A percentile compares a stretch with the other conserved stretches of the same genome.
phyloP scores from a whole-genome alignment of 1,140 invertebrate genomes.

The Macrobrachium rosenbergii region DNA sequence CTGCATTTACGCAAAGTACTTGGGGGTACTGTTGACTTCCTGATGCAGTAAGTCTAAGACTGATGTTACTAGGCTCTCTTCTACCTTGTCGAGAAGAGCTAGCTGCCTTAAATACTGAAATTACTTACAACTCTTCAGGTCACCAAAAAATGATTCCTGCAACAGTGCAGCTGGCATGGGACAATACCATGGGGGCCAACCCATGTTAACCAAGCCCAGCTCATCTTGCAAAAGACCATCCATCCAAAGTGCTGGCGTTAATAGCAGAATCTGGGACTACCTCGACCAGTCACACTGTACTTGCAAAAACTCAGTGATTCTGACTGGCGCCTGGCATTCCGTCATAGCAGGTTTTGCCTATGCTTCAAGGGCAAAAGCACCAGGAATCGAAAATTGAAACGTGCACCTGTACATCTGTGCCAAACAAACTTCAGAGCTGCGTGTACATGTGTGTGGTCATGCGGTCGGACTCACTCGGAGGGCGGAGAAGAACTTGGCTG shows the following conservation, averaged over 20 bases:
- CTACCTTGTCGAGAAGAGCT: not conserved
- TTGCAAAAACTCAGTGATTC: conserved; percentile 23
- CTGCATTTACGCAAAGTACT: too few relatives aligned
- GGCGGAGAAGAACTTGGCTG: conserved; percentile 45
- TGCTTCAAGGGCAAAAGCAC: conserved; percentile 27
- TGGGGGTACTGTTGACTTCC: too few relatives aligned
- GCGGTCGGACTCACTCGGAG: conserved; percentile 49
- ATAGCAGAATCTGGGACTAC: too few relatives aligned
- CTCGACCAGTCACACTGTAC: conserved; percentile 13
- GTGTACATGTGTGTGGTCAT: conserved; percentile 53
- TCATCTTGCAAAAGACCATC: not conserved
- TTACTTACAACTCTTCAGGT: not conserved
- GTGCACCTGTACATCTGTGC: conserved; percentile 1
- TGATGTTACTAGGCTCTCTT: too few relatives aligned
- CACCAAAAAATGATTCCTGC: not conserved
- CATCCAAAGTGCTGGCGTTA: conserved; percentile 7
- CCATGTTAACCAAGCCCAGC: conserved; percentile 3
- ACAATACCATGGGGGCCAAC: conserved; percentile 17
- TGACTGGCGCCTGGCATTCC: conserved; percentile 11
- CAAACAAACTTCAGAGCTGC: conserved; percentile 36
- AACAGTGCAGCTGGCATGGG: not conserved
- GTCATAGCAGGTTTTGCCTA: not conserved
- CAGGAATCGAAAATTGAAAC: conserved; percentile 12
- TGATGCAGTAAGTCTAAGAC: too few relatives aligned
- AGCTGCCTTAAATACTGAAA: not conserved